phyloP scores from a whole-genome alignment of 2,888 invertebrate species.

The Lacanobia oleracea region DNA sequence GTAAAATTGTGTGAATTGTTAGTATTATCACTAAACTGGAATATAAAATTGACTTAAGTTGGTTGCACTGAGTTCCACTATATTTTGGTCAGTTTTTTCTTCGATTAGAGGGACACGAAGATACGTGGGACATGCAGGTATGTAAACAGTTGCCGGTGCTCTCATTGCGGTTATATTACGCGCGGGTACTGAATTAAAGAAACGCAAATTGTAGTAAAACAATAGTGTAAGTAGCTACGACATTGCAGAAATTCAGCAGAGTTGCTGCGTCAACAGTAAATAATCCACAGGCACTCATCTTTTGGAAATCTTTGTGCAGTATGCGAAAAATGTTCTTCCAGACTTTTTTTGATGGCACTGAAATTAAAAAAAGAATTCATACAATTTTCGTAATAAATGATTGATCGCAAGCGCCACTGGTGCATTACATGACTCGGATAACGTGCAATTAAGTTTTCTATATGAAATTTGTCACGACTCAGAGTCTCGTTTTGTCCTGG shows the following conservation, averaged over 20 bases:
- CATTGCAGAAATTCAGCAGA: slow-evolving; percentile 40
- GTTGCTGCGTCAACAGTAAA: slow-evolving; percentile 40
- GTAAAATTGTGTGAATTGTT: no score
- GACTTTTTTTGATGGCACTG: slow-evolving; percentile 44
- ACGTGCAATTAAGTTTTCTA: background rate
- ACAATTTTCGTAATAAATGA: no score
- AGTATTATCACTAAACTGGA: no score
- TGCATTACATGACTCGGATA: no score
- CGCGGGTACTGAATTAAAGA: slow-evolving; percentile 21
- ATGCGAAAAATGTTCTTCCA: slow-evolving; percentile 57
- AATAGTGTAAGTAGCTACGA: slow-evolving; percentile 52
- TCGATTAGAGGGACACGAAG: no score
- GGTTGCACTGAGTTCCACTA: no score
- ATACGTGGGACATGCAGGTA: no score
- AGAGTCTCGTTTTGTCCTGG: background rate
- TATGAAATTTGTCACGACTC: background rate
- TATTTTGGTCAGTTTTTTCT: no score
- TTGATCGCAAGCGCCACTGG: background rate
- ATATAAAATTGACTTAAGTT: no score
- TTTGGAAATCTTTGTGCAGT: slow-evolving; percentile 34
- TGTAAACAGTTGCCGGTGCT: no score
- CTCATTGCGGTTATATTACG: no score
- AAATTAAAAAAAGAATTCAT: background rate
- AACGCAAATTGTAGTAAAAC: slow-evolving; percentile 57
- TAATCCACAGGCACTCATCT: slow-evolving; percentile 42